These are phyloP conservation scores for Schizotus pectinicornis DNA, from an alignment of 2,888 invertebrate species.

Conservation along the genomic window DNA sequence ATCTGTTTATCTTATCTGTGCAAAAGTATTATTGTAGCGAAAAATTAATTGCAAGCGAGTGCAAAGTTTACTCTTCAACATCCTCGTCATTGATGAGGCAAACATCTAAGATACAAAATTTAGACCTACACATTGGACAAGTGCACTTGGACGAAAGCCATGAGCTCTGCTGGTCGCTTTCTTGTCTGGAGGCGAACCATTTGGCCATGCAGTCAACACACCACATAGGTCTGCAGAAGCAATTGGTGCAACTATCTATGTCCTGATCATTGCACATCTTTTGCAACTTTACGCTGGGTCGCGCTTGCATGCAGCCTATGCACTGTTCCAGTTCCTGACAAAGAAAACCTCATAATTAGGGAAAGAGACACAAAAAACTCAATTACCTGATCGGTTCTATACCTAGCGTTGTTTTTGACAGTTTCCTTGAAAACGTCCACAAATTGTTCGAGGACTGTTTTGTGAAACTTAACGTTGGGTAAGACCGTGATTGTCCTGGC, in stretches of 20 bases:
- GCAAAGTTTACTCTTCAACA: slow-evolving; percentile 6
- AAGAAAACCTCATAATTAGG: slow-evolving; percentile 30
- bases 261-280: slow-evolving; percentile 68
- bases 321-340: slow-evolving; percentile 78
- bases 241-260: slow-evolving; percentile 61
- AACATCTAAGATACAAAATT: slow-evolving; percentile 86
- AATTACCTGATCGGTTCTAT: slow-evolving; percentile 48
- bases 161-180: slow-evolving; percentile 68
- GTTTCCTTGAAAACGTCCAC: slow-evolving; percentile 81
- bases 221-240: slow-evolving; percentile 88
- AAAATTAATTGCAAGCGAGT: background rate
- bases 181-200: slow-evolving; percentile 88
- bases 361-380: background rate
- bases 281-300: slow-evolving; percentile 79
- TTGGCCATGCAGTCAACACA: slow-evolving; percentile 83
- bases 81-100: slow-evolving; percentile 54
- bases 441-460: slow-evolving; percentile 82
- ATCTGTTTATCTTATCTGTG: background rate
- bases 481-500: slow-evolving; percentile 71
- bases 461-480: slow-evolving; percentile 74
- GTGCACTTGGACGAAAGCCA: slow-evolving; percentile 86
- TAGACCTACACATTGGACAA: slow-evolving; percentile 86
- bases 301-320: slow-evolving; percentile 85
- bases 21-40: background rate
- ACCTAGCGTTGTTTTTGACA: slow-evolving; percentile 72